Percentiles rank a stretch among this genome's conserved stretches.
Conservation (phyloP, 92 coral and sea anemone species). For the Siderastrea siderea region DNA sequence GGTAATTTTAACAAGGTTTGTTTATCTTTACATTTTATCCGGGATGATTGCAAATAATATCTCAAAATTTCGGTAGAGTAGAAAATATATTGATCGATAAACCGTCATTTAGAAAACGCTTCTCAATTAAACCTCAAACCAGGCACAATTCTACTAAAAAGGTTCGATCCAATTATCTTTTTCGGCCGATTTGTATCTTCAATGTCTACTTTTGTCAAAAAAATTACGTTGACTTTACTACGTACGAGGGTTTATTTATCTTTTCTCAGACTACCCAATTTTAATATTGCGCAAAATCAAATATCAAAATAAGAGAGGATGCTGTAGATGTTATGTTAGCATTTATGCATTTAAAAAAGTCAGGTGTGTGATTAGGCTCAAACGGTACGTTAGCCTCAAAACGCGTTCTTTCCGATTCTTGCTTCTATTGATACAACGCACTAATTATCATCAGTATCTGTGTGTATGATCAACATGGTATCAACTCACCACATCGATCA, state of each 20-base stretch:
- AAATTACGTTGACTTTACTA: neutral
- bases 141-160: neutral
- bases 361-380: neutral
- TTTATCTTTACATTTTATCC: neutral
- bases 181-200: neutral
- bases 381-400: too few relatives aligned
- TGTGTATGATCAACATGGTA: too few relatives aligned
- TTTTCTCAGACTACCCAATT: neutral
- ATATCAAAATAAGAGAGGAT: neutral
- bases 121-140: neutral
- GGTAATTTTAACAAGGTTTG: conserved; percentile 13
- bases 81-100: neutral
- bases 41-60: neutral
- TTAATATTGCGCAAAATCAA: neutral
- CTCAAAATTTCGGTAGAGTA: neutral
- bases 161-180: neutral
- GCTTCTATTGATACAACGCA: too few relatives aligned
- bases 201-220: neutral
- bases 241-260: neutral
- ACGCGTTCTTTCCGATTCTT: too few relatives aligned
- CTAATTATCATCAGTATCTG: too few relatives aligned
- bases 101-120: too few relatives aligned
- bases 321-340: neutral
- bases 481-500: too few relatives aligned
- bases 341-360: neutral